Base-by-base conservation (phyloP, 2,888 invertebrate species). In the Hydriomena furcata region DNA sequence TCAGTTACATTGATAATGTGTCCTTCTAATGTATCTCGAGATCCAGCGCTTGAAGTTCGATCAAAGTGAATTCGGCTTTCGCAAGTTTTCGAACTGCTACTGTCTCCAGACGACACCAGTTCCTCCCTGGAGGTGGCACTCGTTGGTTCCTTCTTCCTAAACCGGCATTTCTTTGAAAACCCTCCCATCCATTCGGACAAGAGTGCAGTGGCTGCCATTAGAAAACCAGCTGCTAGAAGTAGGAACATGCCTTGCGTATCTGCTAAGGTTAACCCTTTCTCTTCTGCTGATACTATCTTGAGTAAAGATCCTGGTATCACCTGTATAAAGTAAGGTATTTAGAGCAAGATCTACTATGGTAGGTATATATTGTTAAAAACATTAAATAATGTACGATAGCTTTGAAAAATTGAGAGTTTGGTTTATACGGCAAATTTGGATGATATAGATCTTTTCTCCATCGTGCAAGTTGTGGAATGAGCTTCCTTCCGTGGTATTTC, bases 161-260 rank as follows among this genome's bases (percentile, higher is more conserved):
- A 77, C 55, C 83, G 79, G 61, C 94, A 94, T 63, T 91, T 91
- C 64, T 91, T 92, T 0, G 93, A 86, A 52, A 94, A 93, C 1
- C 94, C 94, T 11, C 94, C 94, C 67, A 94, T 92, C 84, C 93
- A 93, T 84, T 96, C 96, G 0, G 94, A 93, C 7, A 93, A 62
- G 6, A 95, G 79, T 2, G 93, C 92, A 1, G 92, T 82, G 0
- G 89, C 91, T 2, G 93, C 95, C 17, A 94, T 69, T 0, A 94
- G 68, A 68, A 94, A 94, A 0, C 96, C 96, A 30, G 93, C 92
- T 3, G 90, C 94, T 59, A 96, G 84, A 0, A 96, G 85, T 1
- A 96, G 78, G 68, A 95, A 96, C 94, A 95, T 96, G 6, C 96
- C 96, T 80, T 95, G 95, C 0, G 95, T 95, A 56, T 96, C 96